These are phyloP conservation scores for Parambassis ranga DNA, from an alignment of 2,797 vertebrate species.

Conservation along the genomic window DNA sequence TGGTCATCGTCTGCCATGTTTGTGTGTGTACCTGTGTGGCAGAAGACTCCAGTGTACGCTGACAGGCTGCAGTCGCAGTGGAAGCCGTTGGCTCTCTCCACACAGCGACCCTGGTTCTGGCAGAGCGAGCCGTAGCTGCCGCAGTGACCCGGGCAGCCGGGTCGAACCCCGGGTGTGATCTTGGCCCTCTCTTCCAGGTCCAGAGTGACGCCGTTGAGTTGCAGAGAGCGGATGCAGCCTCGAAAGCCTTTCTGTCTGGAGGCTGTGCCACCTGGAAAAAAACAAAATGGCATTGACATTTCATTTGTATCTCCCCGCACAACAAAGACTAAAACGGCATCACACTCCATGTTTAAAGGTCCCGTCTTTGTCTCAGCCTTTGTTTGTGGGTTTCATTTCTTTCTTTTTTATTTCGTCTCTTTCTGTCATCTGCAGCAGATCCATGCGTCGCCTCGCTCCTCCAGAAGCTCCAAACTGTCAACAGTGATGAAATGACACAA, in stretches of 20 bases:
- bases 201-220: conserved; percentile 88
- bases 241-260: conserved; percentile 90
- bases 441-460: conserved; percentile 7
- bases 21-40: conserved; percentile 40
- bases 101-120: conserved; percentile 85
- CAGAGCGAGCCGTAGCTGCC: conserved; percentile 90
- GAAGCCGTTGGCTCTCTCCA: conserved; percentile 86
- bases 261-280: conserved; percentile 74
- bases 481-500: conserved; percentile 1
- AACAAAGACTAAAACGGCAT: neutral
- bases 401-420: neutral
- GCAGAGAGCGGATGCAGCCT: conserved; percentile 90
- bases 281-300: neutral
- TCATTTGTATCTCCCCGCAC: neutral
- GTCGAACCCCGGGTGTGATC: conserved; percentile 88
- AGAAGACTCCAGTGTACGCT: conserved; percentile 40
- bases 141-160: conserved; percentile 92
- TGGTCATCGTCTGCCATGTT: too few species aligned
- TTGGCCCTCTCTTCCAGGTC: conserved; percentile 89
- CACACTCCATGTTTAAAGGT: neutral
- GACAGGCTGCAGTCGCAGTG: conserved; percentile 85
- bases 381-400: neutral
- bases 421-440: conserved; percentile 17
- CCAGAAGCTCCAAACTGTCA: conserved; percentile 40
- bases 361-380: neutral